Evolutionary conservation across 2,797 vertebrate species (phyloP).

Genomic region (Remorina albescens): DNA sequence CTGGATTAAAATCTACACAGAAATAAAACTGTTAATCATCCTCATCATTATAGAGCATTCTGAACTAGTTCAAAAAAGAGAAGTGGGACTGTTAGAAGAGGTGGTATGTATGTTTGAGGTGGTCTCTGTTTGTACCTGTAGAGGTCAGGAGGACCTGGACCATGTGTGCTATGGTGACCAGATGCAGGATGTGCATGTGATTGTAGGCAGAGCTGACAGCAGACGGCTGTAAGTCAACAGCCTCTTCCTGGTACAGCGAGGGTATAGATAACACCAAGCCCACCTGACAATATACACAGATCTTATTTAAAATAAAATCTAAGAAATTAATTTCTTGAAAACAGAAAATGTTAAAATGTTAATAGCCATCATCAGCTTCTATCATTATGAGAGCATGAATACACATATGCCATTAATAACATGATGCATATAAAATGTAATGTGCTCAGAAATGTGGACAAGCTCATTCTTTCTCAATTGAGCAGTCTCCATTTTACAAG

Average conservation of each 20-base stretch:
- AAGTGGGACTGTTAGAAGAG: background rate
- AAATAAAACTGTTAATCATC: background rate
- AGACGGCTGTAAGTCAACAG: slow-evolving; percentile 93
- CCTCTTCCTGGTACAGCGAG: slow-evolving; percentile 94
- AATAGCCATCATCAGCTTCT: background rate
- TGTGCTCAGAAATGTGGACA: background rate
- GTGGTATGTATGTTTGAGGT: background rate
- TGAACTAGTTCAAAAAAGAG: background rate
- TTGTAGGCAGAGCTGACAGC: slow-evolving; percentile 93
- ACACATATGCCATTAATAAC: background rate
- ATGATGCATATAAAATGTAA: background rate
- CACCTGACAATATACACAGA: slow-evolving; percentile 84
- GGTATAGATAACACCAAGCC: slow-evolving; percentile 93
- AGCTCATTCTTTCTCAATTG: background rate
- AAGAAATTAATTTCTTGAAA: background rate
- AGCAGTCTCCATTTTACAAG: background rate
- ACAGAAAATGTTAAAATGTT: background rate
- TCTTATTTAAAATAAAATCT: background rate
- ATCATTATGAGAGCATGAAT: background rate
- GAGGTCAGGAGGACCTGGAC: slow-evolving; percentile 90
- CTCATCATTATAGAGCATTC: background rate
- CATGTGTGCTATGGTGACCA: slow-evolving; percentile 95
- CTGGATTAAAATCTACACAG: slow-evolving; percentile 75
- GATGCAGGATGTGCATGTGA: slow-evolving; percentile 93
- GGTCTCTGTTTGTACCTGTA: slow-evolving; percentile 59